Conservation (phyloP, 2,113 vertebrate genomes). For the Anoura caudifer region DNA sequence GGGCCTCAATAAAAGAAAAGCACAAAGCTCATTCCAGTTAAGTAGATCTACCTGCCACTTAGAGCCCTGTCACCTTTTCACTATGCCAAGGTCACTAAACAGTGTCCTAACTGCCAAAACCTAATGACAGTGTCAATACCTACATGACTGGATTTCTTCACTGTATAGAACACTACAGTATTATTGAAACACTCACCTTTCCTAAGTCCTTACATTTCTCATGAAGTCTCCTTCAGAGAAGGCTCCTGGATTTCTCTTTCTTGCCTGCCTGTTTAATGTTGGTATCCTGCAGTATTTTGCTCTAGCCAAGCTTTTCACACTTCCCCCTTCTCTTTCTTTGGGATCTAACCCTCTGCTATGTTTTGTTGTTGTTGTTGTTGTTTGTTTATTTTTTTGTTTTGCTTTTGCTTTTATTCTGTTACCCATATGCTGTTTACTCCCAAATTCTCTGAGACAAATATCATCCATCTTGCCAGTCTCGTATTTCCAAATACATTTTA, state of each 20-base stretch:
- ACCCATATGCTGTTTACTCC: background rate
- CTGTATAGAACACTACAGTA: background rate
- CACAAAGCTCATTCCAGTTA: background rate
- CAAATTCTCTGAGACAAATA: background rate
- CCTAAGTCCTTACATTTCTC: background rate
- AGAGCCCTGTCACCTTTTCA: background rate
- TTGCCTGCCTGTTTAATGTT: background rate
- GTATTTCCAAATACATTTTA: background rate
- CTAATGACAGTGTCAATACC: background rate
- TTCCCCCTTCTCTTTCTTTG: background rate
- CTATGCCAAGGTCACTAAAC: background rate
- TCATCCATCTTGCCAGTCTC: background rate
- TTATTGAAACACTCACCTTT: background rate
- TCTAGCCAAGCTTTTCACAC: background rate
- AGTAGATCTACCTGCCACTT: background rate
- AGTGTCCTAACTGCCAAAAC: background rate
- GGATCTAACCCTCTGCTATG: rapidly evolving
- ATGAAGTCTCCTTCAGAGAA: background rate
- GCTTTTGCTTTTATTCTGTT: background rate
- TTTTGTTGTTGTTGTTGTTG: background rate
- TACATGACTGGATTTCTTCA: background rate
- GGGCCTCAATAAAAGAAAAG: background rate
- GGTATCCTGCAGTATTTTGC: background rate
- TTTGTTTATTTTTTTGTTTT: too few species aligned
- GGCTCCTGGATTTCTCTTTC: background rate